Percentiles rank a stretch among this genome's conserved stretches.
These are phyloP conservation scores for Neostethus bicornis DNA, from an alignment of 2,797 vertebrate genomes.

Conservation along the genomic window DNA sequence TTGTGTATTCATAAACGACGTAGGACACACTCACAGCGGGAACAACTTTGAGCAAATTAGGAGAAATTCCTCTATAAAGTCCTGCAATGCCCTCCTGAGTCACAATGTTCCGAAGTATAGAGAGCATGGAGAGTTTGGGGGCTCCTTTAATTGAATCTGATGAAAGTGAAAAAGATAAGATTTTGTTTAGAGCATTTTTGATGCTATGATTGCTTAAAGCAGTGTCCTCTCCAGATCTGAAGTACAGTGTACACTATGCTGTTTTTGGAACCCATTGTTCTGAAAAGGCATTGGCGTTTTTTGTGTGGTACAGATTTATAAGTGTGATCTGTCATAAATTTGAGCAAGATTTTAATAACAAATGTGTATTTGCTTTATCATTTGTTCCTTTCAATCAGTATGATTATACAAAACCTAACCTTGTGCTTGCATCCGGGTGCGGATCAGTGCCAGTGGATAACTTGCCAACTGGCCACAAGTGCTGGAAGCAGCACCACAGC, in stretches of 20 bases:
- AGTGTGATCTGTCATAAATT: too few species aligned
- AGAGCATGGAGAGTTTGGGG: constrained; percentile 87
- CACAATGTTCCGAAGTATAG: constrained; percentile 86
- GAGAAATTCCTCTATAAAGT: constrained; percentile 94
- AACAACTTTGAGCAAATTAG: constrained; percentile 98
- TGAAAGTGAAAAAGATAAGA: constrained; percentile 11
- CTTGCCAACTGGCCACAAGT: constrained; percentile 95
- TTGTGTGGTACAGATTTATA: too few species aligned
- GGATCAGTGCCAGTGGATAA: constrained; percentile 92
- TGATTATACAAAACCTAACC: constrained; percentile 73
- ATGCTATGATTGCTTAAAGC: neutral
- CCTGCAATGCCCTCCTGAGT: constrained; percentile 89
- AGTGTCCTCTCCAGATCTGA: neutral
- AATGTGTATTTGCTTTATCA: too few species aligned
- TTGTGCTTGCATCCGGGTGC: constrained; percentile 98
- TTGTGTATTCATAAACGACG: constrained; percentile 95
- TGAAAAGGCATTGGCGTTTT: too few species aligned
- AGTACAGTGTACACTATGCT: too few species aligned
- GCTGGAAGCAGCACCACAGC: constrained; percentile 92
- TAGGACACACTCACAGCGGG: constrained; percentile 98
- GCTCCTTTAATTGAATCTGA: constrained; percentile 85
- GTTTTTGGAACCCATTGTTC: too few species aligned
- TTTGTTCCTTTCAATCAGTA: neutral
- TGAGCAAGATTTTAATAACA: too few species aligned
- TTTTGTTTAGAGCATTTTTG: neutral